phyloP scores from a whole-genome alignment of 2,113 vertebrate species.

The Lepidothrix coronata region DNA sequence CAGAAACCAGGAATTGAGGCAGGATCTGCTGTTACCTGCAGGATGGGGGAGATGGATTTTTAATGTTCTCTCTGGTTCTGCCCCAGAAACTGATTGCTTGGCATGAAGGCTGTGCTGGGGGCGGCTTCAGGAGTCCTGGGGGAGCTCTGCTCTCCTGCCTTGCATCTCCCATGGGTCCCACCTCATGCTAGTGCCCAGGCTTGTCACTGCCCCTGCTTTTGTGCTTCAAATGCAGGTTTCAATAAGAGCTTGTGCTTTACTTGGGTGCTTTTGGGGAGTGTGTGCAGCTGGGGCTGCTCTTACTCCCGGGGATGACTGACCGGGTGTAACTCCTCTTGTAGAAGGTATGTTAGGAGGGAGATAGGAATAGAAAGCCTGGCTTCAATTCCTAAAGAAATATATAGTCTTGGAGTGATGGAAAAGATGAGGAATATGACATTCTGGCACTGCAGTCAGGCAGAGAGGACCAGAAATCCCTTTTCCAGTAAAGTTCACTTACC shows the following conservation, averaged over 20 bases:
- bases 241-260: not conserved
- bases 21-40: not conserved
- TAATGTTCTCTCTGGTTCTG: not conserved
- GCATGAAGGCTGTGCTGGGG: not conserved
- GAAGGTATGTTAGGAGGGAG: not conserved
- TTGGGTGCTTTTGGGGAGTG: not conserved
- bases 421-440: not conserved
- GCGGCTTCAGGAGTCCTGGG: not conserved
- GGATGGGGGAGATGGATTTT: not conserved
- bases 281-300: not conserved
- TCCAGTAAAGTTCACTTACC: not conserved
- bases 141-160: not conserved
- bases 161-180: not conserved
- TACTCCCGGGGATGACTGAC: too few species aligned
- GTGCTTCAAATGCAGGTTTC: not conserved
- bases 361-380: not conserved
- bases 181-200: not conserved
- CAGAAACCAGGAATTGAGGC: not conserved
- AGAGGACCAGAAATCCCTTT: not conserved
- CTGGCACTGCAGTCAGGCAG: not conserved
- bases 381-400: not conserved
- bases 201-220: not conserved
- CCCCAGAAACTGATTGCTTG: not conserved
- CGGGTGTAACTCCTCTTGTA: not conserved
- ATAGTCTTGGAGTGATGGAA: not conserved